Evolutionary conservation across 2,113 vertebrate genomes (phyloP), one percentile per base, ranked within the genome.

Genomic region (Pagrus major): DNA sequence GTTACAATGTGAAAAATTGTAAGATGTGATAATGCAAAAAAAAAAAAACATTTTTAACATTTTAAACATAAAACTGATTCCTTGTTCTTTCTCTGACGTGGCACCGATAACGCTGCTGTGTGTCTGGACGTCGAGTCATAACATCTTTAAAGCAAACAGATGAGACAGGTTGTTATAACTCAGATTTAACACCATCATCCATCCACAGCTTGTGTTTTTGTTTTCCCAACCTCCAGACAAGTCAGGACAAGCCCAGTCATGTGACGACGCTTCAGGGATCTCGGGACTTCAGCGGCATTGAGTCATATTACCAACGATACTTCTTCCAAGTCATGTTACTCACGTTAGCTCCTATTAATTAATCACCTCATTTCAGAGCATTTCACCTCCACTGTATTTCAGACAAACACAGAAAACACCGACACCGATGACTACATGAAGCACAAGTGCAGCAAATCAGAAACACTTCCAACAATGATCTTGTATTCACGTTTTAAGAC

Each of bases 211-310:
- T 35, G 11, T 79, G 11, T 8, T 66, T 18, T 76, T 67, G n/a
- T 80, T 76, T 85, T 42, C 20, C 8, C 20, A 37, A 4, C 54
- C 31, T 60, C 16, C 66, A 70, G 76, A 76, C 76, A 73, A 70
- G 73, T 79, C 75, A 3, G 42, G 84, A 39, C 64, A 85, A 60
- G 84, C 58, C 81, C 46, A 29, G 75, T 49, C 81, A 61, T 59
- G 85, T 60, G n/a, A 2, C 6, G 20, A 6, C 44, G 51, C 63
- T 35, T 46, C 61, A 20, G 31, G 55, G 14, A 39, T 5, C 60
- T 29, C 20, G 52, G 12, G 51, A 52, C 49, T 23, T 23, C 49
- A 23, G 49, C 11, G 23, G 23, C 52, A n/a, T 1, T 18, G 67
- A 72, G 41, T 77, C 71, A 63, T 2, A 10, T 44, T 31, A 77